These are phyloP conservation scores for Henricia sp. DNA, from an alignment of 53 echinoderm and acorn worm species.

Conservation along the genomic window DNA sequence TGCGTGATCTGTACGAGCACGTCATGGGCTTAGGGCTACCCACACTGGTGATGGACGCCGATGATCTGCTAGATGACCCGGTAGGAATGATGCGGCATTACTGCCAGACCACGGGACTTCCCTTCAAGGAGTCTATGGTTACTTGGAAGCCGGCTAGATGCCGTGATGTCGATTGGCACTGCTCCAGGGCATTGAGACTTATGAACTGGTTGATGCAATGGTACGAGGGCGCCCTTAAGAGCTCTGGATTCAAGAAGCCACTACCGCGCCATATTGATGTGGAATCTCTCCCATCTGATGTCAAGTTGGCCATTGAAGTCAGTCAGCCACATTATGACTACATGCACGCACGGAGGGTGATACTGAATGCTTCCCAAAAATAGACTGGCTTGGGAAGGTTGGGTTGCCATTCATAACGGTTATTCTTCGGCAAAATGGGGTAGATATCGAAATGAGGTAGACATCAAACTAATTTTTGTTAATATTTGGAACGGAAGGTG, in stretches of 20 bases:
- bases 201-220: slow-evolving; percentile 71
- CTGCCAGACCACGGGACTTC: slow-evolving; percentile 69
- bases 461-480: too few relatives aligned
- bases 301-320: slow-evolving; percentile 58
- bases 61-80: slow-evolving; percentile 72
- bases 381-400: too few relatives aligned
- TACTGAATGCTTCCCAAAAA: too few relatives aligned
- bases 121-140: slow-evolving; percentile 73
- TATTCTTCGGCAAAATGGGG: too few relatives aligned
- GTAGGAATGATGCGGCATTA: slow-evolving; percentile 73
- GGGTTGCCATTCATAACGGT: too few relatives aligned
- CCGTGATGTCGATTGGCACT: slow-evolving; percentile 67
- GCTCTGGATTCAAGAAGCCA: slow-evolving; percentile 69
- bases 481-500: too few relatives aligned
- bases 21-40: slow-evolving; percentile 19
- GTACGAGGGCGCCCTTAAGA: slow-evolving; percentile 76
- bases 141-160: slow-evolving; percentile 69
- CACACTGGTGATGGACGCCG: slow-evolving; percentile 80
- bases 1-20: slow-evolving; percentile 65
- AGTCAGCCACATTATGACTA: slow-evolving; percentile 71
- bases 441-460: too few relatives aligned
- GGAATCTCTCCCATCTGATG: slow-evolving; percentile 53
- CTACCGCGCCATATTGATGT: slow-evolving; percentile 35
- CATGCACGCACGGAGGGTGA: slow-evolving; percentile 34
- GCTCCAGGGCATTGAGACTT: slow-evolving; percentile 51